Evolutionary conservation across 2,888 invertebrate genomes (phyloP).

Genomic region (Margaritifera margaritifera): DNA sequence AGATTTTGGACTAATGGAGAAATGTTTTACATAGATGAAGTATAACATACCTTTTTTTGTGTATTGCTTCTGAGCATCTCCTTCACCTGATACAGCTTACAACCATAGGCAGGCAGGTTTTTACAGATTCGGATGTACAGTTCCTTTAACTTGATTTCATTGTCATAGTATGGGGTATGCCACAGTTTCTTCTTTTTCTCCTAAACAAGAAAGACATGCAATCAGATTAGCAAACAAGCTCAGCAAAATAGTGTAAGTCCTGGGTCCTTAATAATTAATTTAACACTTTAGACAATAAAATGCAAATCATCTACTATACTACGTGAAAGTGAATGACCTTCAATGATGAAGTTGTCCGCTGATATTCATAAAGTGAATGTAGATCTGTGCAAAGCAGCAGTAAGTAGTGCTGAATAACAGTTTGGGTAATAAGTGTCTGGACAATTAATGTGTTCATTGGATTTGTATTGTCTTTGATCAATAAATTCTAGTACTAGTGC

Average conservation of each 20-base stretch:
- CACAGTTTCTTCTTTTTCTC: constrained; percentile 80
- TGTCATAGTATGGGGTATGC: constrained; percentile 79
- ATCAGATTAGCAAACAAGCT: neutral
- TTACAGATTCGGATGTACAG: constrained; percentile 79
- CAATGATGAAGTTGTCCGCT: too few species aligned
- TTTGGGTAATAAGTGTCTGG: too few species aligned
- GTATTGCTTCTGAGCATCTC: constrained; percentile 78
- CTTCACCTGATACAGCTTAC: constrained; percentile 79
- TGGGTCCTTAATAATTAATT: neutral
- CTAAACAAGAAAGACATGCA: constrained; percentile 68
- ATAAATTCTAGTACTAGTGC: too few species aligned
- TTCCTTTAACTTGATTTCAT: constrained; percentile 78
- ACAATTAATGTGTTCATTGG: too few species aligned
- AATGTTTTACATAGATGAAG: neutral
- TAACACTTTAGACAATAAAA: neutral
- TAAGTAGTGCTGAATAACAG: too few species aligned
- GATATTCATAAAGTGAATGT: too few species aligned
- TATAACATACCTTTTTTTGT: constrained; percentile 76
- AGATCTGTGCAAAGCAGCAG: too few species aligned
- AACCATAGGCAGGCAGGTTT: constrained; percentile 78
- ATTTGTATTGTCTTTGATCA: too few species aligned
- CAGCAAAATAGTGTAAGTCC: neutral
- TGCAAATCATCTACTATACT: too few species aligned
- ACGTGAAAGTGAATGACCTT: too few species aligned
- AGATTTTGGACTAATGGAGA: too few species aligned